phyloP scores from a whole-genome alignment of 2,888 invertebrate genomes.

The Hydriomena furcata region DNA sequence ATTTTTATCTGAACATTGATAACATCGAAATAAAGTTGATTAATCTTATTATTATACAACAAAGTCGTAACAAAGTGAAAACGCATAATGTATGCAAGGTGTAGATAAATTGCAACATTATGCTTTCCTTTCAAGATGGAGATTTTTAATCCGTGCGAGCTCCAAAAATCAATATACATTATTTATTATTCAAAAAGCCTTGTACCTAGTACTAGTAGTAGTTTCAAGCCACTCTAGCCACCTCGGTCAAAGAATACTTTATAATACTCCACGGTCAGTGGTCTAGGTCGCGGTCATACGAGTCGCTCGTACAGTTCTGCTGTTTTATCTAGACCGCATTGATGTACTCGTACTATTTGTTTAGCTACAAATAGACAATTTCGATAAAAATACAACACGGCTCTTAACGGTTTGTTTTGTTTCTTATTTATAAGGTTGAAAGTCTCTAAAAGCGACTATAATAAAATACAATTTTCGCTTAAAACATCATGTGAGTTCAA shows the following conservation, averaged over 20 bases:
- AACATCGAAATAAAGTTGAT: neutral
- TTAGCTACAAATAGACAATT: too few relatives aligned
- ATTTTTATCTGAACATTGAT: constrained; percentile 8
- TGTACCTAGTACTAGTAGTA: too few relatives aligned
- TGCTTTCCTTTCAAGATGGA: constrained; percentile 11
- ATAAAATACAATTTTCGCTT: too few relatives aligned
- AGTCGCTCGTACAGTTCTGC: neutral
- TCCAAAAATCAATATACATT: constrained; percentile 1
- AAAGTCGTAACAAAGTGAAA: constrained; percentile 22
- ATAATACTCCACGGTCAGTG: constrained; percentile 2
- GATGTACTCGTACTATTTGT: too few relatives aligned
- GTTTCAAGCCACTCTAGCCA: neutral
- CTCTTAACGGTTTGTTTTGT: too few relatives aligned
- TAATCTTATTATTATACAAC: constrained; percentile 1
- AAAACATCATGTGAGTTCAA: too few relatives aligned
- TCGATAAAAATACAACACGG: too few relatives aligned
- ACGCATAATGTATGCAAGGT: constrained; percentile 14
- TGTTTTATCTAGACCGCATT: neutral
- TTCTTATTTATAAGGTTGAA: too few relatives aligned
- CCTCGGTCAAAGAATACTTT: neutral
- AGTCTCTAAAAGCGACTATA: too few relatives aligned
- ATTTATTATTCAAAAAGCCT: too few relatives aligned
- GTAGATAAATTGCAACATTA: constrained; percentile 2
- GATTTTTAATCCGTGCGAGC: neutral
- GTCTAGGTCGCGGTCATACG: constrained; percentile 16